Percentiles rank a stretch among this genome's conserved stretches.
Evolutionary conservation across 2,888 invertebrate genomes (phyloP).

Genomic region (Matsumyia berberina): DNA sequence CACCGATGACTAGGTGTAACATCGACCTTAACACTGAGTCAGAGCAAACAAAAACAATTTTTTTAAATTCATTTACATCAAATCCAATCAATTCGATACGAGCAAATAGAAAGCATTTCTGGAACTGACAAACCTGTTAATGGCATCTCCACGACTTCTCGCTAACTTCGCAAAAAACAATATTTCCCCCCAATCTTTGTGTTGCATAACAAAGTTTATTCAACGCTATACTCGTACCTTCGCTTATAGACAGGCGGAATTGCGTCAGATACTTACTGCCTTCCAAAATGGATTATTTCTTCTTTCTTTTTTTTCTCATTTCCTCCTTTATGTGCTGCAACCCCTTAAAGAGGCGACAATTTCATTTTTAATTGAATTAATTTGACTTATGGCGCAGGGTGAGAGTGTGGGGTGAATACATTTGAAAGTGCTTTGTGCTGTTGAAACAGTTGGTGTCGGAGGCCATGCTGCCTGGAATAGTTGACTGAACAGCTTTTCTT

Average conservation of each 20-base stretch:
- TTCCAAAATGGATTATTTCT: constrained; percentile 17
- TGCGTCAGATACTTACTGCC: constrained; percentile 19
- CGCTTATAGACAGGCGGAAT: constrained; percentile 11
- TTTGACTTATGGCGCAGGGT: background rate
- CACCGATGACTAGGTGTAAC: background rate
- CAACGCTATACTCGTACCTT: constrained; percentile 2
- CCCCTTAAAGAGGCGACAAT: constrained; percentile 13
- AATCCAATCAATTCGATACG: background rate
- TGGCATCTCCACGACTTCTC: constrained; percentile 2
- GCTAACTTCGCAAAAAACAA: background rate
- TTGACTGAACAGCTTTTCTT: constrained; percentile 23
- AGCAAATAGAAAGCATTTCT: background rate
- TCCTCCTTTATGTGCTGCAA: background rate
- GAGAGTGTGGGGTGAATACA: background rate
- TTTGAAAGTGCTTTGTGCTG: constrained; percentile 13
- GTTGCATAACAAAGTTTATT: constrained; percentile 12
- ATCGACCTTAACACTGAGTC: background rate
- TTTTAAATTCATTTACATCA: background rate
- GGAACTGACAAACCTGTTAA: constrained; percentile 22
- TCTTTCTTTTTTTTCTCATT: background rate
- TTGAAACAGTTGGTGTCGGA: constrained; percentile 25
- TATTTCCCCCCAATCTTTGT: background rate
- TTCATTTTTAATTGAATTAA: constrained; percentile 30
- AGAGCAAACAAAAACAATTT: background rate
- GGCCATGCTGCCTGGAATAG: constrained; percentile 7